phyloP scores from a whole-genome alignment of 2,888 invertebrate species.

The Habroteleia sp. region DNA sequence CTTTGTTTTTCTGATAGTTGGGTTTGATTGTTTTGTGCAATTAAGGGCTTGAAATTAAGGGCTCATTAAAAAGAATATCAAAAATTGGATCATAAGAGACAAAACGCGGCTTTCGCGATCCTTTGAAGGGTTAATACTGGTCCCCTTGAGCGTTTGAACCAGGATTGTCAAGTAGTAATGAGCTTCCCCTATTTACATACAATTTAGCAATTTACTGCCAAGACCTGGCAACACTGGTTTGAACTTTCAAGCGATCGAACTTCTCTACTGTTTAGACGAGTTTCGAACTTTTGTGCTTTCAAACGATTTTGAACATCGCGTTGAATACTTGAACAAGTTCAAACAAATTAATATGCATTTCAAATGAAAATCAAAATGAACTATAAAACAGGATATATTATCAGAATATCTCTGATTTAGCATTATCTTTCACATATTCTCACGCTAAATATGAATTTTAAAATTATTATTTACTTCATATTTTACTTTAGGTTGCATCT shows the following conservation, averaged over 20 bases:
- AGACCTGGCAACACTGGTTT: conserved; percentile 56
- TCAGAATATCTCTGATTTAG: not conserved
- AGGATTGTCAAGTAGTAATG: conserved; percentile 63
- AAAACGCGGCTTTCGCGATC: conserved; percentile 33
- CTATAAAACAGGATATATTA: conserved; percentile 2
- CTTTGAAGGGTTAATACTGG: conserved; percentile 54
- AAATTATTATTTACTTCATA: too few relatives aligned
- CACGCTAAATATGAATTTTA: too few relatives aligned
- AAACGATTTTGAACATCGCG: conserved; percentile 55
- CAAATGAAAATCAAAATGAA: conserved; percentile 28
- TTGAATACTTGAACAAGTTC: conserved; percentile 49
- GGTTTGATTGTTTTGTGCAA: conserved; percentile 22
- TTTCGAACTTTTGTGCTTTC: conserved; percentile 56
- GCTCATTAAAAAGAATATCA: conserved; percentile 23
- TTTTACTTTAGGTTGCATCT: too few relatives aligned
- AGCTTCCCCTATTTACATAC: conserved; percentile 64
- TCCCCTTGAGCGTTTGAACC: conserved; percentile 57
- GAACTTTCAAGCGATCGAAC: conserved; percentile 58
- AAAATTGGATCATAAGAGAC: conserved; percentile 31
- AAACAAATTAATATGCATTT: conserved; percentile 50
- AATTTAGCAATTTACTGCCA: conserved; percentile 61
- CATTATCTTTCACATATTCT: too few relatives aligned
- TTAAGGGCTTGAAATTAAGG: too few relatives aligned
- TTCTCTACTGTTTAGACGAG: conserved; percentile 54
- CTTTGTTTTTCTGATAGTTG: not conserved